Evolutionary conservation across 2,797 vertebrate species (phyloP).

Genomic region (Parauchenoglanis punctatus): DNA sequence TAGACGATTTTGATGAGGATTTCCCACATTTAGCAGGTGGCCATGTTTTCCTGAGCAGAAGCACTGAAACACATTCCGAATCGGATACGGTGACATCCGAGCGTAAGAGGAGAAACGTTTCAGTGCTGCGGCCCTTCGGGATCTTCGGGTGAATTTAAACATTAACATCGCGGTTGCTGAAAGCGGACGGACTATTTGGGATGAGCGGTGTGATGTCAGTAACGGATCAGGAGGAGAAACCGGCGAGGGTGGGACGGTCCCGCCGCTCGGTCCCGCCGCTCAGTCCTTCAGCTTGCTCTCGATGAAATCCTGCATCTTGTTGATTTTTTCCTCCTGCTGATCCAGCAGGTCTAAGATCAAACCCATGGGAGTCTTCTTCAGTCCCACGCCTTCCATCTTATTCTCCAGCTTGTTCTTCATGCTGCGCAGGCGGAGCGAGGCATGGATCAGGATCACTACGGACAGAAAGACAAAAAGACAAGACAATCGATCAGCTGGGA

Average conservation of each 20-base stretch:
- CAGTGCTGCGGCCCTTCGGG: background rate
- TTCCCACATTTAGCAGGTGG: background rate
- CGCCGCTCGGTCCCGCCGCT: conserved; percentile 18
- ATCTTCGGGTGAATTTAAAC: background rate
- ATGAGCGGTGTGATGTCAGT: no score
- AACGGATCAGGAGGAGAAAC: background rate
- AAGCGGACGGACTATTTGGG: background rate
- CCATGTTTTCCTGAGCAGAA: background rate
- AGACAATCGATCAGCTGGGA: background rate
- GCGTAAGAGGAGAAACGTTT: background rate
- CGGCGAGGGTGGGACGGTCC: no score
- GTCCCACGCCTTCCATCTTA: conserved; percentile 88
- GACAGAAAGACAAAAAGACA: background rate
- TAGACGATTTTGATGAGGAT: background rate
- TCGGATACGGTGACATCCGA: background rate
- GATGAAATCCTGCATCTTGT: conserved; percentile 91
- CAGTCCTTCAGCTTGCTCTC: conserved; percentile 87
- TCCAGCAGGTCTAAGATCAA: conserved; percentile 92
- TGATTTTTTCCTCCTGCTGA: conserved; percentile 91
- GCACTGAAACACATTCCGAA: background rate
- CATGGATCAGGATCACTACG: conserved; percentile 91
- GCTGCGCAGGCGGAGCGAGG: conserved; percentile 91
- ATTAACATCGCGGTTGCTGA: background rate
- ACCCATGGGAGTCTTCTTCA: conserved; percentile 97
- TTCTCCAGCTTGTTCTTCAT: conserved; percentile 97